Evolutionary conservation across 2,113 vertebrate genomes (phyloP).

Genomic region (Asarcornis scutulata): DNA sequence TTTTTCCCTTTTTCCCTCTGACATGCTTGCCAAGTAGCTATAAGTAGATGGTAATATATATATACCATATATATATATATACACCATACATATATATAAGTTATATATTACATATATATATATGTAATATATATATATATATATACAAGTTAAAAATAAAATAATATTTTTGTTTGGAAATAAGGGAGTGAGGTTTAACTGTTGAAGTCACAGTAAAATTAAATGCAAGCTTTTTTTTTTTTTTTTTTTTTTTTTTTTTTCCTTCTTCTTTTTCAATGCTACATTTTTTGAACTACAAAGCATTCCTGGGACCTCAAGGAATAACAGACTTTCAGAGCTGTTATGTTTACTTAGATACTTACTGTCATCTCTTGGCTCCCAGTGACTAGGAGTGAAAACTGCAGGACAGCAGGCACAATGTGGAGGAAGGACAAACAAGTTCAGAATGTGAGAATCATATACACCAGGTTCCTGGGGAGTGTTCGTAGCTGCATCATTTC

Average conservation of each 20-base stretch:
- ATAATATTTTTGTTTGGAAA: not conserved
- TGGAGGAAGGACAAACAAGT: not conserved
- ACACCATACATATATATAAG: not conserved
- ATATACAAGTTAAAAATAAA: not conserved
- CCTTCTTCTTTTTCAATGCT: not conserved
- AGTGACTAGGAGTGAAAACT: not conserved
- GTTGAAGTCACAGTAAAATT: not conserved
- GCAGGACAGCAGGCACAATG: not conserved
- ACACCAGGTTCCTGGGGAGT: not conserved
- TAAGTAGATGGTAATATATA: too few relatives aligned
- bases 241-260: not conserved
- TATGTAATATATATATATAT: not conserved
- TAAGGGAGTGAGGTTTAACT: not conserved
- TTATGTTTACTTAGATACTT: not conserved
- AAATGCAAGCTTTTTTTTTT: not conserved
- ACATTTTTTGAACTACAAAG: not conserved
- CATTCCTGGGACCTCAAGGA: not conserved
- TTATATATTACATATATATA: too few relatives aligned
- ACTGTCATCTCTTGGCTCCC: not conserved
- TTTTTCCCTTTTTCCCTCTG: too few relatives aligned
- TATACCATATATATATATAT: too few relatives aligned
- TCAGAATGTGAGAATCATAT: slow-evolving; percentile 7
- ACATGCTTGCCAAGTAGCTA: not conserved
- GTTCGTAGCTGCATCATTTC: not conserved
- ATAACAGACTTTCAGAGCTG: not conserved